Evolutionary conservation across 2,113 vertebrate species (phyloP).

Genomic region (Cranoglanis bouderius): DNA sequence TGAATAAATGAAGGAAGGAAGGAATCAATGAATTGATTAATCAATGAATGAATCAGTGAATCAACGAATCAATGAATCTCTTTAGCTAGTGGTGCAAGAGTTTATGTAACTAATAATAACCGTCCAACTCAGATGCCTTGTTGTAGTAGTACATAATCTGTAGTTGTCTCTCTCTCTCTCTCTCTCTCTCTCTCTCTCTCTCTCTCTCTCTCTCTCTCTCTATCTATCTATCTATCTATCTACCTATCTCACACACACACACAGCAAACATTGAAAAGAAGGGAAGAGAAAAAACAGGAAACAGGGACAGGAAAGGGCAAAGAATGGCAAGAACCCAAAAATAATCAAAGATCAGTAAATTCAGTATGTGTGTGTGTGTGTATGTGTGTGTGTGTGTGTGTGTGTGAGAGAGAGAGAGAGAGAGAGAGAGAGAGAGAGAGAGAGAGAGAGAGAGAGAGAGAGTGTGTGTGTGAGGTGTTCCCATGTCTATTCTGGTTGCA

Average conservation of each 20-base stretch:
- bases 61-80: neutral
- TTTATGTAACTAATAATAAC: neutral
- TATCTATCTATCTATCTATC: too few species aligned
- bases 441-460: neutral
- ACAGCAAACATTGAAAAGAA: neutral
- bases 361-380: neutral
- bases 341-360: neutral
- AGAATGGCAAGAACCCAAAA: neutral
- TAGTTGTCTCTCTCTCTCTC: neutral
- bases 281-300: too few species aligned
- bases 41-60: neutral
- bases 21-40: neutral
- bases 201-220: neutral
- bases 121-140: neutral
- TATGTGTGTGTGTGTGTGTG: neutral
- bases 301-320: neutral
- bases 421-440: neutral
- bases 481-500: slow-evolving; percentile 34
- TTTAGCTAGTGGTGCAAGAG: neutral
- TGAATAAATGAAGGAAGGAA: too few species aligned
- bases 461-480: neutral
- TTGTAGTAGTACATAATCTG: neutral
- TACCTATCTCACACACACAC: neutral
- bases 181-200: neutral
- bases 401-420: neutral